These are phyloP conservation scores for Cetoscarus ocellatus DNA, from an alignment of 2,797 vertebrate genomes.

Conservation along the genomic window DNA sequence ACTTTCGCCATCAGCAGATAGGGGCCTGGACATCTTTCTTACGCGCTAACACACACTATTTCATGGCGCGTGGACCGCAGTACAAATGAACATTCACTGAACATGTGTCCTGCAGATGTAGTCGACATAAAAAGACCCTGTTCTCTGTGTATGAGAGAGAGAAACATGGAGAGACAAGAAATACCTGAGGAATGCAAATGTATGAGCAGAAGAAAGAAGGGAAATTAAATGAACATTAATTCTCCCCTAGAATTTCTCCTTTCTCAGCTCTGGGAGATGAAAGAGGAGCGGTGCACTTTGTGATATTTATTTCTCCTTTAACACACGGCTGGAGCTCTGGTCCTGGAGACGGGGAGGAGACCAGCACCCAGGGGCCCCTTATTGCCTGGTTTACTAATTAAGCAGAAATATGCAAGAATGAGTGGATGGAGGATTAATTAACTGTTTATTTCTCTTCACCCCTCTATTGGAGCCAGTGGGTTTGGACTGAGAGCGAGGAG, in stretches of 20 bases:
- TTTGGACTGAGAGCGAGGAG: constrained; percentile 36
- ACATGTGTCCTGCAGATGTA: constrained; percentile 83
- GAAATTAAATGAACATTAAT: constrained; percentile 87
- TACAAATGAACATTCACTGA: constrained; percentile 57
- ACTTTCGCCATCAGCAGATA: constrained; percentile 67
- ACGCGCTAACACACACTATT: constrained; percentile 61
- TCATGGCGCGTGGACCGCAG: constrained; percentile 49
- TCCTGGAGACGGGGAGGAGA: constrained; percentile 58
- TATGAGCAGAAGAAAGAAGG: constrained; percentile 79
- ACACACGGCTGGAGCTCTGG: constrained; percentile 64
- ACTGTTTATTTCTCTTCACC: constrained; percentile 85
- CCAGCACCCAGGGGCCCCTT: constrained; percentile 61
- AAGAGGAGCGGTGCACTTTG: constrained; percentile 79
- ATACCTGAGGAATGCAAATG: constrained; percentile 83
- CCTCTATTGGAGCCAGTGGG: constrained; percentile 53
- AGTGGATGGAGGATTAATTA: constrained; percentile 80
- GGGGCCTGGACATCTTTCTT: constrained; percentile 64
- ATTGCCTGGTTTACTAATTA: constrained; percentile 81
- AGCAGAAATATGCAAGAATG: constrained; percentile 78
- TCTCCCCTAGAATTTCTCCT: constrained; percentile 71
- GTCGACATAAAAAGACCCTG: constrained; percentile 61
- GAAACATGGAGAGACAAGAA: constrained; percentile 69
- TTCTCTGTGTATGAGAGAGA: constrained; percentile 58
- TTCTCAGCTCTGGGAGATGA: constrained; percentile 79
- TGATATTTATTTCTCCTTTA: constrained; percentile 86